Evolutionary conservation across 1,140 invertebrate genomes (phyloP), one percentile per base, ranked within the genome.

Genomic region (Hypothenemus hampei): DNA sequence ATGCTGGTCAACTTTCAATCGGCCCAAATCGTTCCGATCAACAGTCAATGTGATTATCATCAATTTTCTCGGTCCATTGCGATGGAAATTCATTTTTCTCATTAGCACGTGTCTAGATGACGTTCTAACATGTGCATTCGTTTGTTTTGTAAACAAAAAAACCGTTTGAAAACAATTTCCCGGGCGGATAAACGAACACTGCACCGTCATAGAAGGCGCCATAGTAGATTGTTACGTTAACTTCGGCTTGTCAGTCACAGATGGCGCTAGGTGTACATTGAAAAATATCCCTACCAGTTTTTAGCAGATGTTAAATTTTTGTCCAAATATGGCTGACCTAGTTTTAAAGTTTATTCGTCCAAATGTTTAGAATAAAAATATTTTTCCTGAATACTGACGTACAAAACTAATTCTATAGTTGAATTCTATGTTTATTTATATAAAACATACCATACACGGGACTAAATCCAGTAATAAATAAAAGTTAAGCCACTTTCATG

Each of bases 71-170:
- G 3, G 8, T 11, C 39, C 16, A 2, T 16, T 41, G 16, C 10
- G 18, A 8, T 41, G 33, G 11, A 8, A 16, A 7, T 41, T 11
- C 16, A 41, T 20, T 22, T 16, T 20, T 45, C 11, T n/a, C 22
- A 45, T 29, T 18, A 45, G 19, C 43, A 45, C 43, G 26, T 31
- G 43, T 43, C 13, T 16, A 16, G 43, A 45, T 20, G 43, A 20
- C 43, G 24, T 43, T n/a, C 11, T 10, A 16, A 11, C 35, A 37
- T 37, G 35, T 37, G 35, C 18, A n/a, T 29, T 7, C 10, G 11
- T 29, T 45, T 45, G 43, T 45, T 45, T 24, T 45, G 43, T 45
- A 45, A 45, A 45, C 43, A 45, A 45, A 37, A 16, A 37, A 16
- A 37, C 35, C 35, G 26, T 13, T 13, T 11, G 13, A 31, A 31